Evolutionary conservation across 2,888 invertebrate species (phyloP), one percentile per base, ranked within the genome.

Genomic region (Drosophila mimetica): DNA sequence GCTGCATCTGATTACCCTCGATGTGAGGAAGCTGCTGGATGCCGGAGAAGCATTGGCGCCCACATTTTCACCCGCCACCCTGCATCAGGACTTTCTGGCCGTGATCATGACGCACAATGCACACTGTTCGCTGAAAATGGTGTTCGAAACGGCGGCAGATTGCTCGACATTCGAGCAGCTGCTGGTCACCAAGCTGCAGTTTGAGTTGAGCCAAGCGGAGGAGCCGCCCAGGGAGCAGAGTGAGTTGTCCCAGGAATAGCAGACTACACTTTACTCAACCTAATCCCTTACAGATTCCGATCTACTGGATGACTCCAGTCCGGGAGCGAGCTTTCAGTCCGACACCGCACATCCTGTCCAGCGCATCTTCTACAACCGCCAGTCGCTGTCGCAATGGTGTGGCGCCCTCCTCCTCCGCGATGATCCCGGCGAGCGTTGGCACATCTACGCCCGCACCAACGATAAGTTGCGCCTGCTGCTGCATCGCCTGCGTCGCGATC

Each of bases 21-120:
- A 77, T 48, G 65, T 74, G 6, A 39, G 44, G 2, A 47, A 66
- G 6, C 32, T 90, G 37, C 52, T 90, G 20, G 55, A 66, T 13
- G 53, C 80, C 4, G 76, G 75, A 34, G 60, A 73, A 13, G 25
- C 57, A 3, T 75, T 77, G 65, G 67, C 74, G 13, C 71, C 90
- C 3, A 76, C 48, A 11, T 91, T 91, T 50, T 47, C 55, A 0
- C 32, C 73, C 3, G 7, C 52, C 0, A 79, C 81, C 3, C 16
- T 91, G 44, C 89, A 91, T 61, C 89, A 90, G 44, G 91, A 91
- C 60, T 86, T 91, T 48, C 67, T 91, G 13, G 84, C 91, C 4
- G 77, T 88, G 16, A 77, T 89, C 6, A 76, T 89, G 70, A 75
- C 86, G 0, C 76, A 87, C 13, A 58, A 75, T 2, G 53, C 73